Base-by-base conservation (phyloP, 2,113 vertebrate species). In the Ia io region DNA sequence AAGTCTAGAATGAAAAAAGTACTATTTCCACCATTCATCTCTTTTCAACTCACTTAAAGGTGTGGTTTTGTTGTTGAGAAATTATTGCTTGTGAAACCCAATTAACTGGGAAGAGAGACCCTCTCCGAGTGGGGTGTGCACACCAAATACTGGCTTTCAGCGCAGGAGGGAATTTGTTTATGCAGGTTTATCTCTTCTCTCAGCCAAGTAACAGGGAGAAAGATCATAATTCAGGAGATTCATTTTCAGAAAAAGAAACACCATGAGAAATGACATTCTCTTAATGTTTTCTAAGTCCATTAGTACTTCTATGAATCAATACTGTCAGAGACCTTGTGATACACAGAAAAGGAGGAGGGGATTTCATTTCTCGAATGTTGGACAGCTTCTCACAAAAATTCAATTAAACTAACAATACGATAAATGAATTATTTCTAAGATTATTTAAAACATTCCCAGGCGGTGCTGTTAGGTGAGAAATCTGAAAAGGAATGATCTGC, bases 241-340 rank as follows among this genome's bases (percentile, higher is more conserved):
- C 73, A 88, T 97, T 97, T 98, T 97, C 96, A 97, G 95, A 97
- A 97, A 97, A 40, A 97, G 89, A 96, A 98, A 89, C 13, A 86
- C 69, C 80, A 94, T 3, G 84, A 97, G 82, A 91, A 95, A 97
- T 95, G 87, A 90, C 88, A 96, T 95, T 96, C 88, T 67, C 86
- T 92, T 94, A 95, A 97, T 98, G 97, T 97, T 98, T 97, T 93
- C 94, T 93, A 97, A 97, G 94, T 92, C 95, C 97, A 97, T 98
- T 98, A 98, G 95, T 25, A 78, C 47, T 88, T 90, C 77, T 95
- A 96, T 96, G 96, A 93, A 88, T 97, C 96, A 96, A 95, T 85
- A 89, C 82, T 96, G 84, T 96, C 92, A 97, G 88, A 97, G 93
- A 96, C 22, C 44, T 97, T 96, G 86, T 88, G 85, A 93, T 93